Evolutionary conservation across 2,888 invertebrate species (phyloP).

Genomic region (Drosophila koepferae): DNA sequence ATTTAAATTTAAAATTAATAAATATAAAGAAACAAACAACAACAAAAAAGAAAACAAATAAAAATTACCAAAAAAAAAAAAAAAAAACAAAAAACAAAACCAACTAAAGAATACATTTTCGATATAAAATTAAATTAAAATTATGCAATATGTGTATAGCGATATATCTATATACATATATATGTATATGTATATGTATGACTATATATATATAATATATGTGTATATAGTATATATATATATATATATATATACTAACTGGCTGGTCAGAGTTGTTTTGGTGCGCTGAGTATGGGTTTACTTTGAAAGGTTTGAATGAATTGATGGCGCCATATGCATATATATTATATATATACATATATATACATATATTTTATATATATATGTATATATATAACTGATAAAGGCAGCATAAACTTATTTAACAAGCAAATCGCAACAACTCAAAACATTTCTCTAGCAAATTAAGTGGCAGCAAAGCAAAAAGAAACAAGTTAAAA

Average conservation of each 20-base stretch:
- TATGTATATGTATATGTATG: neutral
- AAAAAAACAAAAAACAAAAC: slow-evolving; percentile 66
- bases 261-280: slow-evolving; percentile 54
- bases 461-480: slow-evolving; percentile 62
- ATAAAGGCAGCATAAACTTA: slow-evolving; percentile 44
- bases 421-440: slow-evolving; percentile 40
- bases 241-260: slow-evolving; percentile 26
- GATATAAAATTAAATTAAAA: slow-evolving; percentile 80
- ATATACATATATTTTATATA: neutral
- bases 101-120: slow-evolving; percentile 76
- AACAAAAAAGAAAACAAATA: slow-evolving; percentile 71
- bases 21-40: slow-evolving; percentile 78
- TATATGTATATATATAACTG: slow-evolving; percentile 20
- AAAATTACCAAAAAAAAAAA: slow-evolving; percentile 73
- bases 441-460: slow-evolving; percentile 71
- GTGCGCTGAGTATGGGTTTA: slow-evolving; percentile 51
- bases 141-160: slow-evolving; percentile 18
- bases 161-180: neutral
- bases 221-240: slow-evolving; percentile 27
- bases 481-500: slow-evolving; percentile 40
- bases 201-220: neutral
- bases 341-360: neutral
- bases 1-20: slow-evolving; percentile 83
- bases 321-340: neutral
- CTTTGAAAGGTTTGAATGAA: neutral